Evolutionary conservation across 2,113 vertebrate genomes (phyloP), one percentile per base, ranked within the genome.

Genomic region (Mungos mungo): DNA sequence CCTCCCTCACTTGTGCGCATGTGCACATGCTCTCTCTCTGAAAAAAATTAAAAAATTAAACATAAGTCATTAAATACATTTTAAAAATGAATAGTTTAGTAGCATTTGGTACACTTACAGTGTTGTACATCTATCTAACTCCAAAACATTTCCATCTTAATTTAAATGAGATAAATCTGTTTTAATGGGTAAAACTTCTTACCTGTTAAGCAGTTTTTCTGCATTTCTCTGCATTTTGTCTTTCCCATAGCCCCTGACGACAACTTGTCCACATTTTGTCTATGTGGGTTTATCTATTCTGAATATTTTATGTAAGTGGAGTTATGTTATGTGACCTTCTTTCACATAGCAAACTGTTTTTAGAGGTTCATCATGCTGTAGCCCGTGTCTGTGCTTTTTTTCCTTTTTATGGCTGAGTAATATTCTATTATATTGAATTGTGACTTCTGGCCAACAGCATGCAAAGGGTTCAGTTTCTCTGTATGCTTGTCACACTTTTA

Each of bases 201-300:
- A 79, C 2, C 25, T 15, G 77, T 89, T 60, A 68, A 92, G 52
- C 11, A 68, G 14, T 85, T 88, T 83, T 94, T 82, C 18, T 82
- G 2, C 35, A 63, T 86, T 93, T 95, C 57, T 83, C 25, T 91
- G 68, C 8, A 71, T 87, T 50, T 86, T 5, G 13, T 3, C 4
- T 35, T 90, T 94, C 7, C 23, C 29, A 13, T 0, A 57, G 50
- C 0, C 72, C 45, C 29, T 89, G 47, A 65, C 7, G 86, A 21
- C 60, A 45, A 88, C 57, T 47, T 84, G 68, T 50, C 1, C 31
- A 1, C 7, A 60, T 86, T 93, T 63, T 54, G 16, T 92, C 35
- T 88, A 7, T 93, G 18, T 72, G 77, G 68, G 65, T 90, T 93
- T 93, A 35, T 90, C 23, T 92, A 69, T 80, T 86, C 83, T 85